Base-by-base conservation (phyloP, 2,113 vertebrate species). In the Elephas maximus region DNA sequence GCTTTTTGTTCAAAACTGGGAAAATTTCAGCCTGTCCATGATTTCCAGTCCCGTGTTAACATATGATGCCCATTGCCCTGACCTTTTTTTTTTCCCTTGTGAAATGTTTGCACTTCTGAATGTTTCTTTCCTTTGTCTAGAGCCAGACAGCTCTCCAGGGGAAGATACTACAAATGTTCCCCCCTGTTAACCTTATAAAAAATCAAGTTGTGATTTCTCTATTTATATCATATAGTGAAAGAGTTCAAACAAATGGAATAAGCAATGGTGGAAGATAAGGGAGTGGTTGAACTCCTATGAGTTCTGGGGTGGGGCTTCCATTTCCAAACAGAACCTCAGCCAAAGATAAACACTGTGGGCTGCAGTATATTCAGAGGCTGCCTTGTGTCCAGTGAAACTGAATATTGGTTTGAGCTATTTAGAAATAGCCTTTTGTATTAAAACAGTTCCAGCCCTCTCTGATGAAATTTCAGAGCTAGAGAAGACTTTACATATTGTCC, bases 381-480 rank as follows among this genome's bases (percentile, higher is more conserved):
- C 14, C 80, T 79, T n/a, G 23, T 86, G n/a, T 76, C 67, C 51
- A 14, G 37, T 82, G 41, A 91, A 96, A 67, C 45, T 86, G 26
- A 92, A 45, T 37, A 45, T 67, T 84, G 10, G 15, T 76, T 90
- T 20, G 73, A 28, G 30, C 45, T 88, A 65, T 28, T 93, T 80
- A 69, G 79, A 86, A 76, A 28, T 82, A 63, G 84, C n/a, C 44
- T 80, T 48, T 91, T 63, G 3, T 73, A 57, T 90, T 93, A 37
- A 96, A 65, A 69, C 3, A 14, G 80, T 69, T 14, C n/a, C 2
- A 57, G 60, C 11, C 8, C 65, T 85, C 6, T 51, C 3, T 91
- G 51, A 67, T 90, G 60, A 88, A 69, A 85, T 95, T 88, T 84
- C 60, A 93, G 65, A 78, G 37, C 12, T 84, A 80, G 48, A 44